phyloP scores from a whole-genome alignment of 1,140 invertebrate genomes.

The Habropoda laboriosa region DNA sequence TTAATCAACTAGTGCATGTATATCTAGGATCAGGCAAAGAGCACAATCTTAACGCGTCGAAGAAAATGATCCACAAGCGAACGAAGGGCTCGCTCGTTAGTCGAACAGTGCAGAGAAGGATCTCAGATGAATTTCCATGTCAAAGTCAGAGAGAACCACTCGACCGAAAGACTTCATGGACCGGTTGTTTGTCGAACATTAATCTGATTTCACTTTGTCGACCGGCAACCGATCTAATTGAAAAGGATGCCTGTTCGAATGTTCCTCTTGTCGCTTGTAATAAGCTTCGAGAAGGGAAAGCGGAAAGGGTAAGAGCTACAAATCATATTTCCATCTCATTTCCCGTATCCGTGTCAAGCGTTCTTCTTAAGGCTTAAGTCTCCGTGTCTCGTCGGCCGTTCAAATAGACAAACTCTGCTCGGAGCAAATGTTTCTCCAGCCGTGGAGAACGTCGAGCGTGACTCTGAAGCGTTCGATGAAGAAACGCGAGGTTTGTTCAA shows the following conservation, averaged over 20 bases:
- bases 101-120: neutral
- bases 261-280: neutral
- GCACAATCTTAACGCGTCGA: too few relatives aligned
- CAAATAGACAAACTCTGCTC: slow-evolving; percentile 6
- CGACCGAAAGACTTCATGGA: too few relatives aligned
- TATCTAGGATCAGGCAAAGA: neutral
- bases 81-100: too few relatives aligned
- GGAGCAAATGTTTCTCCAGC: slow-evolving; percentile 24
- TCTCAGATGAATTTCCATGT: slow-evolving; percentile 6
- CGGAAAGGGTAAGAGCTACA: neutral
- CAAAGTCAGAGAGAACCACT: neutral
- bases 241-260: neutral
- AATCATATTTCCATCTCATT: slow-evolving; percentile 47
- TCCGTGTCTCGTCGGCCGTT: slow-evolving; percentile 9
- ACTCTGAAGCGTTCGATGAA: neutral
- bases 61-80: too few relatives aligned
- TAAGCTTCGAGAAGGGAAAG: neutral
- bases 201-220: slow-evolving; percentile 4
- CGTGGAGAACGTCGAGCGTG: neutral
- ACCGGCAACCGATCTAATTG: neutral
- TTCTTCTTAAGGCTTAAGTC: slow-evolving; percentile 17
- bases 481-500: neutral
- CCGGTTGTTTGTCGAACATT: neutral
- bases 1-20: too few relatives aligned
- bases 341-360: slow-evolving; percentile 39